Conservation (phyloP, 2,888 invertebrate genomes). For the Calliphora vomitoria region DNA sequence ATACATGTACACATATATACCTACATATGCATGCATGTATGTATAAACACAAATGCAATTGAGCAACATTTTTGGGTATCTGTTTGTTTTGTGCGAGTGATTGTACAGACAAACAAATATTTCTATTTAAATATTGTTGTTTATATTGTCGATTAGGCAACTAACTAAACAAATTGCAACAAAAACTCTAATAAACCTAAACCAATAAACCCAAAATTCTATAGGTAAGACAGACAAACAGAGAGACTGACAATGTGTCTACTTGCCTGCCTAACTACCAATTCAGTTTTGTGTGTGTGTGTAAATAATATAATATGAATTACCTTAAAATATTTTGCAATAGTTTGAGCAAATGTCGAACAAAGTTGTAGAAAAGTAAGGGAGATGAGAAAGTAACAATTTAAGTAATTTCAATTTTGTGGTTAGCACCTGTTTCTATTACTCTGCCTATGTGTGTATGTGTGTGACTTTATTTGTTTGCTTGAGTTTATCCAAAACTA, state of each 20-base stretch:
- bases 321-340: background rate
- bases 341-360: background rate
- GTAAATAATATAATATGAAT: constrained; percentile 11
- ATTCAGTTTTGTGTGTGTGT: constrained; percentile 1
- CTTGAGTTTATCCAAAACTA: constrained; percentile 1
- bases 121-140: constrained; percentile 43
- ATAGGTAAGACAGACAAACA: background rate
- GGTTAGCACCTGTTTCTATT: constrained; percentile 47
- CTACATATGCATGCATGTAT: background rate
- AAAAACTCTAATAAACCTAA: constrained; percentile 6
- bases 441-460: background rate
- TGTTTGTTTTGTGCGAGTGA: background rate
- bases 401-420: constrained; percentile 51
- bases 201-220: constrained; percentile 38
- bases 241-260: background rate
- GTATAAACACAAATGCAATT: constrained; percentile 15
- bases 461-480: background rate
- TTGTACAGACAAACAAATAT: constrained; percentile 20
- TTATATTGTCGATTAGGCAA: constrained; percentile 50
- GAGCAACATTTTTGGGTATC: constrained; percentile 10
- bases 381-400: constrained; percentile 1
- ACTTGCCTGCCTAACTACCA: background rate
- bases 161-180: background rate
- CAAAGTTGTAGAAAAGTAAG: background rate
- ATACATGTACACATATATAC: too few relatives aligned